phyloP scores from a whole-genome alignment of 1,140 invertebrate species.

The Littorina saxatilis region DNA sequence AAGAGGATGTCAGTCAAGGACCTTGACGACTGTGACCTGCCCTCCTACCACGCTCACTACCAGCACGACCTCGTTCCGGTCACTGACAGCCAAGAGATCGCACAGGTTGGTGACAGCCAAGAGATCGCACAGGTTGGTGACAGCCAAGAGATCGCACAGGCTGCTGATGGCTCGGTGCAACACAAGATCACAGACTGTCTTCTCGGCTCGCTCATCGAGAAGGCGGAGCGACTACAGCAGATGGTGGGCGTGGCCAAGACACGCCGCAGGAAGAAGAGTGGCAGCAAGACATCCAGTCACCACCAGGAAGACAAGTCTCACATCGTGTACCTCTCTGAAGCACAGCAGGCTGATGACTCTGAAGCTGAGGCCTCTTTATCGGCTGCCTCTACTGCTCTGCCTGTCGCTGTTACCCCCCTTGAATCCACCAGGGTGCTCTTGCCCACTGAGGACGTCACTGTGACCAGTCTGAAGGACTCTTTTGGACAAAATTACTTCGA shows the following conservation, averaged over 20 bases:
- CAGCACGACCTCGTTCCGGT: not conserved
- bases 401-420: not conserved
- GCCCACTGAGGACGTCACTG: slow-evolving; percentile 17
- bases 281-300: not conserved
- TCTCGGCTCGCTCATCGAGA: slow-evolving; percentile 19
- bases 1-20: slow-evolving; percentile 25
- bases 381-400: not conserved
- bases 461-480: slow-evolving; percentile 22
- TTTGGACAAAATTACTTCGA: slow-evolving; percentile 37
- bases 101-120: not conserved
- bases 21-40: slow-evolving; percentile 4
- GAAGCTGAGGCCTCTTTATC: not conserved
- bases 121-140: not conserved
- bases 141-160: not conserved
- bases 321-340: not conserved
- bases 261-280: slow-evolving; percentile 11
- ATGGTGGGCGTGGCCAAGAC: not conserved
- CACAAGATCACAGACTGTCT: slow-evolving; percentile 7
- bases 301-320: slow-evolving; percentile 8
- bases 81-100: not conserved
- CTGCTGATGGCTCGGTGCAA: not conserved
- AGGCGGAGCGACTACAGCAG: slow-evolving; percentile 20
- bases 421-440: slow-evolving; percentile 31
- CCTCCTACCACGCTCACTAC: not conserved
- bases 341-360: not conserved